Conservation (phyloP, 2,113 vertebrate genomes). For the Gnathonemus longibarbis region DNA sequence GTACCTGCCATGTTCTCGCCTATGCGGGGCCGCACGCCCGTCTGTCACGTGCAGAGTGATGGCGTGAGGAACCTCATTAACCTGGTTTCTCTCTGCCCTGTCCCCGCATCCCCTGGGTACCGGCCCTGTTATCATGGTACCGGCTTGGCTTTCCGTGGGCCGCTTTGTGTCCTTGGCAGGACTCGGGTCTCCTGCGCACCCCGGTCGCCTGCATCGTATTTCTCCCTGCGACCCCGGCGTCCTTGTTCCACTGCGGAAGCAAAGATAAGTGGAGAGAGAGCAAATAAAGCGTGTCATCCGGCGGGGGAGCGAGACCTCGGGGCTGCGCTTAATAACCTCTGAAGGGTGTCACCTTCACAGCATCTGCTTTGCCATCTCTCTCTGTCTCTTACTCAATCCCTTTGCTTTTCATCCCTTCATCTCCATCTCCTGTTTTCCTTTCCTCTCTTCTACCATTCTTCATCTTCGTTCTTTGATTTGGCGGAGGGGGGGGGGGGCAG, state of each 20-base stretch:
- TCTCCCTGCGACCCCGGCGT: neutral
- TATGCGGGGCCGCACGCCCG: too few relatives aligned
- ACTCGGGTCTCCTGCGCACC: neutral
- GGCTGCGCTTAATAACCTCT: neutral
- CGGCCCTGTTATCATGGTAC: slow-evolving; percentile 23
- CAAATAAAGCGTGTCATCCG: neutral
- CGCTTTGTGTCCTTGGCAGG: slow-evolving; percentile 17
- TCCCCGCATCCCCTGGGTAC: slow-evolving; percentile 24
- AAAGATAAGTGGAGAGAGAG: neutral
- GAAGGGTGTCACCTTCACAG: neutral
- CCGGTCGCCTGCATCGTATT: neutral
- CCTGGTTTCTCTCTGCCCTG: slow-evolving; percentile 12
- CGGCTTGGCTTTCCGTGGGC: slow-evolving; percentile 2
- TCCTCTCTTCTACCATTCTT: neutral
- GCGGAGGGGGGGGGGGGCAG: neutral
- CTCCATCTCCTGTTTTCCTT: neutral
- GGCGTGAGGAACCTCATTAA: slow-evolving; percentile 22
- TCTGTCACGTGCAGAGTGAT: slow-evolving; percentile 12
- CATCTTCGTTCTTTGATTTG: neutral
- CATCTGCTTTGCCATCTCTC: neutral
- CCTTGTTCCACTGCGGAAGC: neutral
- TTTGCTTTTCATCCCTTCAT: neutral
- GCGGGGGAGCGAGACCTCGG: neutral
- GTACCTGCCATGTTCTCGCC: neutral
- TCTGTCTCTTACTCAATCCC: neutral